A percentile compares a stretch with the other conserved stretches of the same genome.
phyloP scores from a whole-genome alignment of 2,113 vertebrate species.

The Cebus imitator region DNA sequence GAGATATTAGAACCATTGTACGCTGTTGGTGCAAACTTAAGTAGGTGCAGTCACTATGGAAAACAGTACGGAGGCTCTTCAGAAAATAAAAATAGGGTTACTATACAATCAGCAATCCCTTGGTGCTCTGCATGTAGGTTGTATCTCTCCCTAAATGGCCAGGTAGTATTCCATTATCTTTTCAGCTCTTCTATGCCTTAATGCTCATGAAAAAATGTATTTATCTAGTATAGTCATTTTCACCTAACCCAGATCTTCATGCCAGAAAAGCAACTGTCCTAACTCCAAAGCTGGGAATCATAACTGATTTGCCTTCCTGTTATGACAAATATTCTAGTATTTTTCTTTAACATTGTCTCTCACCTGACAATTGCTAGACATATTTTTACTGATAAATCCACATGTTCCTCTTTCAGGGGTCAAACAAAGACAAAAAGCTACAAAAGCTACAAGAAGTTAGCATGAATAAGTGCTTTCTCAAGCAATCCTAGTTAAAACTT shows the following conservation, averaged over 20 bases:
- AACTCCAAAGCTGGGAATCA: not conserved
- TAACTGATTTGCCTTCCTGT: not conserved
- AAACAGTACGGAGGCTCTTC: not conserved
- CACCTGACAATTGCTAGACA: not conserved
- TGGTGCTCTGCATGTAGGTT: not conserved
- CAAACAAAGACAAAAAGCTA: not conserved
- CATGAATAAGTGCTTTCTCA: not conserved
- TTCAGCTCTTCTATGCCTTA: not conserved
- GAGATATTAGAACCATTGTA: not conserved
- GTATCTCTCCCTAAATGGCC: not conserved
- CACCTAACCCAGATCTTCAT: not conserved
- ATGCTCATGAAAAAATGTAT: not conserved
- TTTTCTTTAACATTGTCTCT: not conserved
- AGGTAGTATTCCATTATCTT: not conserved
- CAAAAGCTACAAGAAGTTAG: not conserved
- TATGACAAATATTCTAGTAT: not conserved
- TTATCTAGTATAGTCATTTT: not conserved
- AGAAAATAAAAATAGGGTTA: not conserved
- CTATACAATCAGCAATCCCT: not conserved
- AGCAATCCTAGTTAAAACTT: constrained; percentile 24
- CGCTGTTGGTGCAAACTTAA: not conserved
- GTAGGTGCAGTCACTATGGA: no score
- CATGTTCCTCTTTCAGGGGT: not conserved
- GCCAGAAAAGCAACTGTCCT: not conserved
- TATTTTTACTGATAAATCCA: not conserved